A percentile compares a stretch with the other conserved stretches of the same genome.
phyloP scores from a whole-genome alignment of 2,888 invertebrate species.

The Standfussiana lucernea region DNA sequence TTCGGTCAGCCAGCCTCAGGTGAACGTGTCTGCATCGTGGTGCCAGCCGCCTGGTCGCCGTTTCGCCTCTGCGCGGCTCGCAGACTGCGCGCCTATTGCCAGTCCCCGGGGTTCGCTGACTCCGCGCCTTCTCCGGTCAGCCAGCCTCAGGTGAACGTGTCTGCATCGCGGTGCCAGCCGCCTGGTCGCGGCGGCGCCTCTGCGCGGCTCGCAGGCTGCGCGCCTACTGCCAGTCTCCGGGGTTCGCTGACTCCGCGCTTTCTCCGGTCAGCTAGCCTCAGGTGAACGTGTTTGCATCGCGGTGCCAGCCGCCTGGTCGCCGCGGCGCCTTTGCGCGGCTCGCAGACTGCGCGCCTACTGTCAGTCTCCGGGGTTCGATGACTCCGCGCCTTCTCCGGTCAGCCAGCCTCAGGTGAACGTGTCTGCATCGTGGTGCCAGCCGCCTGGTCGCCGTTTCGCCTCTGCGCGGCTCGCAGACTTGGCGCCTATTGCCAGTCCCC shows the following conservation, averaged over 20 bases:
- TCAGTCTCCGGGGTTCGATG: constrained; percentile 9
- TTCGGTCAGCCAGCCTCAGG: not conserved
- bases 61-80: not conserved
- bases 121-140: constrained; percentile 6
- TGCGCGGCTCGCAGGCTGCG: constrained; percentile 4
- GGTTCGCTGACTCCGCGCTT: not conserved
- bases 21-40: not conserved
- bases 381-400: not conserved
- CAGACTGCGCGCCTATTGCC: constrained; percentile 6
- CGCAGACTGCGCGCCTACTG: not conserved
- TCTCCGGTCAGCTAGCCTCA: no score
- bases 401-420: not conserved
- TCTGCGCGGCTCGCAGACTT: not conserved
- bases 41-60: not conserved
- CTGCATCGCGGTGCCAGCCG: not conserved
- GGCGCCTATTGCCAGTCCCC: not conserved
- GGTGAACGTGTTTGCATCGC: not conserved
- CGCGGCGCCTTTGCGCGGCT: not conserved
- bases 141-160: not conserved
- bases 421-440: not conserved
- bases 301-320: not conserved
- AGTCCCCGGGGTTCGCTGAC: not conserved
- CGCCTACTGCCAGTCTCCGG: not conserved
- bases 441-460: not conserved
- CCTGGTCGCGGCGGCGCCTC: not conserved